These are phyloP conservation scores for Otus sunia DNA, from an alignment of 2,113 vertebrate genomes.

Conservation along the genomic window DNA sequence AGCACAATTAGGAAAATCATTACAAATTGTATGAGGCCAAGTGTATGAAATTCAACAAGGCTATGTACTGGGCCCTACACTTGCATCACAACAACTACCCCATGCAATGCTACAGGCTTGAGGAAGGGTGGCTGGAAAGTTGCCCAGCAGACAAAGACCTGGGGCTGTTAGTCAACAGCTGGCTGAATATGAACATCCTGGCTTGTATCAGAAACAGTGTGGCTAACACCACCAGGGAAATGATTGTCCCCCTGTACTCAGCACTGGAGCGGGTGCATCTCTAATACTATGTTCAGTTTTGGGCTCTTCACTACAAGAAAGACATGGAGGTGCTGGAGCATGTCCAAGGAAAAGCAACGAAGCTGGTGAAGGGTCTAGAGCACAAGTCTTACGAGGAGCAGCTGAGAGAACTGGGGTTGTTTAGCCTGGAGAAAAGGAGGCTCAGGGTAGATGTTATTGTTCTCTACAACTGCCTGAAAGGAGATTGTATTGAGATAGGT, in stretches of 20 bases:
- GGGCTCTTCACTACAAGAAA: not conserved
- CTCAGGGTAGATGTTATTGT: not conserved
- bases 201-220: not conserved
- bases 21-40: not conserved
- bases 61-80: fast-evolving
- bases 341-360: not conserved
- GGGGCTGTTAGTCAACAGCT: fast-evolving
- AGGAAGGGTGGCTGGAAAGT: not conserved
- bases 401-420: too few species aligned
- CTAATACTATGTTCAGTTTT: not conserved
- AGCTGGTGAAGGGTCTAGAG: not conserved
- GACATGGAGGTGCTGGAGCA: fast-evolving
- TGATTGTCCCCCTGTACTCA: fast-evolving
- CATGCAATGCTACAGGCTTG: too few species aligned
- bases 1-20: not conserved
- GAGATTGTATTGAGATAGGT: not conserved
- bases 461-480: not conserved
- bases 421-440: not conserved
- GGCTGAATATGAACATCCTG: not conserved
- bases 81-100: not conserved
- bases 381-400: not conserved
- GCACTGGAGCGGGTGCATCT: too few species aligned
- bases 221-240: not conserved
- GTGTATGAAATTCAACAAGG: not conserved
- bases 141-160: fast-evolving